Conservation (phyloP, 2,888 invertebrate species). For the Petrolisthes manimaculis region DNA sequence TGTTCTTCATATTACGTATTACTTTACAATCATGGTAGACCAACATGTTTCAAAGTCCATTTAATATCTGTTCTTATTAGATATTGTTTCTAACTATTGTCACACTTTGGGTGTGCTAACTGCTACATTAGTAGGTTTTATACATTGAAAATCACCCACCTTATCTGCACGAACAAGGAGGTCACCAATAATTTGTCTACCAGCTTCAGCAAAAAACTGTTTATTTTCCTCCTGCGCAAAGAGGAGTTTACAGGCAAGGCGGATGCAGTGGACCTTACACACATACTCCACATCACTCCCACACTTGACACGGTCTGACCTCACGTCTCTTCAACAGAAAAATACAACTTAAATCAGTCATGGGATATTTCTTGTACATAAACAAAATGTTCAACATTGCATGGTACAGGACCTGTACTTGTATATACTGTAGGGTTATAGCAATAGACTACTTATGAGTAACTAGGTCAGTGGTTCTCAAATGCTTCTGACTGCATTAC, state of each 20-base stretch:
- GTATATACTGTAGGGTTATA: too few species aligned
- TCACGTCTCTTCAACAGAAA: constrained; percentile 76
- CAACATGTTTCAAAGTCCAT: too few species aligned
- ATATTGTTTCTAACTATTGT: too few species aligned
- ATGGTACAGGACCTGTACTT: background rate
- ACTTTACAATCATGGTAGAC: too few species aligned
- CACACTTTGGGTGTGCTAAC: background rate
- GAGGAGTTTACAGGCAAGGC: constrained; percentile 86
- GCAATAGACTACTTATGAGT: too few species aligned
- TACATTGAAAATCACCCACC: constrained; percentile 71
- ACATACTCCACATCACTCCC: constrained; percentile 93
- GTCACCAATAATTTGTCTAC: constrained; percentile 89
- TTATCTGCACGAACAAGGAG: constrained; percentile 85
- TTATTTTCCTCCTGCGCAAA: constrained; percentile 80
- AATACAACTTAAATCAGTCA: background rate
- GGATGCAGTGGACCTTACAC: constrained; percentile 93
- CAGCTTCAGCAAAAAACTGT: constrained; percentile 88
- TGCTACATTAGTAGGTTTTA: background rate
- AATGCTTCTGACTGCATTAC: too few species aligned
- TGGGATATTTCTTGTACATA: background rate
- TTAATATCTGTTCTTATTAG: too few species aligned
- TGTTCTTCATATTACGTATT: too few species aligned
- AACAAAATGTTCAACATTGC: background rate
- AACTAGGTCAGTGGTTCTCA: too few species aligned
- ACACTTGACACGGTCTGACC: constrained; percentile 90